A percentile compares a stretch with the other conserved stretches of the same genome.
phyloP scores from a whole-genome alignment of 2,888 invertebrate species.

The Drosophila dives region DNA sequence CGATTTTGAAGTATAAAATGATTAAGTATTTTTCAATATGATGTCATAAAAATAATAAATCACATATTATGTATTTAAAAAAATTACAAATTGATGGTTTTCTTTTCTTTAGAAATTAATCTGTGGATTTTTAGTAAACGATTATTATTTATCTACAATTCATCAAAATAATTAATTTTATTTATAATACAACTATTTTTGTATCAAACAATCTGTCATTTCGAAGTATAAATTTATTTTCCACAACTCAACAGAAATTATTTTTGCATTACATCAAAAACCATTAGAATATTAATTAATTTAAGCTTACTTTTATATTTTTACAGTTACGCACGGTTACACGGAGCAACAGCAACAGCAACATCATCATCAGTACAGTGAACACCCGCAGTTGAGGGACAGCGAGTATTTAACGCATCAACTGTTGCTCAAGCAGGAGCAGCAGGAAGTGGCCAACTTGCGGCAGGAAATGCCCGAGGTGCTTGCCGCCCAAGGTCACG shows the following conservation, averaged over 20 bases:
- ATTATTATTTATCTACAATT: background rate
- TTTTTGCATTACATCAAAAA: background rate
- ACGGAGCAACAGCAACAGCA: background rate
- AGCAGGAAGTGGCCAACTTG: conserved; percentile 13
- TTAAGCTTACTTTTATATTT: background rate
- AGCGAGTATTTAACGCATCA: conserved; percentile 9
- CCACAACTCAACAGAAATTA: background rate
- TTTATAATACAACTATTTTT: background rate
- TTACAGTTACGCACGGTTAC: conserved; percentile 25
- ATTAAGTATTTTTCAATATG: background rate
- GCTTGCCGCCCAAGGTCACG: conserved; percentile 67
- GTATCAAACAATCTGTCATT: background rate
- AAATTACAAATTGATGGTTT: background rate
- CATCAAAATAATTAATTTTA: background rate
- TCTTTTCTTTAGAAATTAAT: background rate
- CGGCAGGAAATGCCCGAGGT: conserved; percentile 78
- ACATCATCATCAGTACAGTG: conserved; percentile 26
- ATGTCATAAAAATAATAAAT: background rate
- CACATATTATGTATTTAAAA: background rate
- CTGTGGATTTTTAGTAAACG: background rate
- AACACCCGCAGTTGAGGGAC: conserved; percentile 14
- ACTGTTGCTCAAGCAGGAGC: conserved; percentile 7
- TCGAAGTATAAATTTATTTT: background rate
- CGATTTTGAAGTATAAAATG: background rate
- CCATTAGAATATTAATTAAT: background rate